Percentiles rank a stretch among this genome's conserved stretches.
These are phyloP conservation scores for Galleria mellonella DNA, from an alignment of 1,140 invertebrate species.

Conservation along the genomic window DNA sequence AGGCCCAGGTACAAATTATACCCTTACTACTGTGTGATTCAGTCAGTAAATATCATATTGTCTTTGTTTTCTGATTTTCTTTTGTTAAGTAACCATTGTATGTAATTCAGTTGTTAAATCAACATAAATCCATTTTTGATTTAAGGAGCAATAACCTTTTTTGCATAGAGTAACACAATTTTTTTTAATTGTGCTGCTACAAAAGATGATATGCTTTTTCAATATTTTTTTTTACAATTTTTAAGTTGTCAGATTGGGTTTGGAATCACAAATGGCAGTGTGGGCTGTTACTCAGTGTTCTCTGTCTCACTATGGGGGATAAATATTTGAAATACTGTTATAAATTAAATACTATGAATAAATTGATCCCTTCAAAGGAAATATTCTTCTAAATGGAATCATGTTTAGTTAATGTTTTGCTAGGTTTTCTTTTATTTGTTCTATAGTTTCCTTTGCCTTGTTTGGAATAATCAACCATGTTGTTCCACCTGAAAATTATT, in stretches of 20 bases:
- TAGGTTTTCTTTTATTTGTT: constrained; percentile 4
- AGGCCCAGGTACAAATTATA: constrained; percentile 29
- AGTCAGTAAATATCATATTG: constrained; percentile 35
- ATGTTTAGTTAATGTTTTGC: constrained; percentile 4
- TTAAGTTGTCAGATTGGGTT: neutral
- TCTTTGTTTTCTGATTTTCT: constrained; percentile 4
- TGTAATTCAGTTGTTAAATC: constrained; percentile 3
- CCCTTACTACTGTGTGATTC: constrained; percentile 27
- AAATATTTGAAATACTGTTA: constrained; percentile 3
- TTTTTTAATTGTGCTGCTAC: constrained; percentile 8
- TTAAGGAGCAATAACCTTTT: constrained; percentile 10
- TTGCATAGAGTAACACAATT: constrained; percentile 4
- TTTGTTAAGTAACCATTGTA: constrained; percentile 31
- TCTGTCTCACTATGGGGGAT: constrained; percentile 1
- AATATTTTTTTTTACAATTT: constrained; percentile 10
- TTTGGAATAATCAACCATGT: neutral
- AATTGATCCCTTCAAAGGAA: constrained; percentile 59
- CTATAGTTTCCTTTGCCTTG: constrained; percentile 2
- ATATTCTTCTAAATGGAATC: constrained; percentile 21
- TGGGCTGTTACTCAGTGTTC: neutral
- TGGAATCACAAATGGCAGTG: constrained; percentile 15
- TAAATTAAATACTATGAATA: constrained; percentile 36
- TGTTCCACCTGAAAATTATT: neutral
- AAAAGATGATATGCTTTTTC: constrained; percentile 27
- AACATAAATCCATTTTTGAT: constrained; percentile 11